A percentile compares a stretch with the other conserved stretches of the same genome.
Evolutionary conservation across 2,797 vertebrate genomes (phyloP).

Genomic region (Gymnoscopelus braueri): DNA sequence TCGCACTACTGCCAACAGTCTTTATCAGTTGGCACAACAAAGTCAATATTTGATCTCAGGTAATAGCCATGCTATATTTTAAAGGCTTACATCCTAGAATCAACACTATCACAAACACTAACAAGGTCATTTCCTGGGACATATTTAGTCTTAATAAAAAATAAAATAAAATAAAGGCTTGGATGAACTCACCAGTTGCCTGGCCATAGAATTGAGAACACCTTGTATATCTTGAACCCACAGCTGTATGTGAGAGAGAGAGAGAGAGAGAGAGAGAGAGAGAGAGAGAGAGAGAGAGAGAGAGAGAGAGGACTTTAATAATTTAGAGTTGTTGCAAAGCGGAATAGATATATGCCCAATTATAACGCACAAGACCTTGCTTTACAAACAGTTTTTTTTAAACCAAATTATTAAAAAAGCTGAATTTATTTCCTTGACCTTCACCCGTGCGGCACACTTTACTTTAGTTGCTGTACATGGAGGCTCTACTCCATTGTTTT

Average conservation of each 20-base stretch:
- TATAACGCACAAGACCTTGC: not conserved
- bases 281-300: not conserved
- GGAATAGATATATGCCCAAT: slow-evolving; percentile 5
- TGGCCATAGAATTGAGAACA: slow-evolving; percentile 57
- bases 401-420: too few relatives aligned
- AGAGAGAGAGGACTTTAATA: slow-evolving; percentile 47
- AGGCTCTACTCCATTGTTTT: too few relatives aligned
- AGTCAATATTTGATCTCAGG: slow-evolving; percentile 6
- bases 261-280: slow-evolving; percentile 20
- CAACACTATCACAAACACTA: slow-evolving; percentile 9
- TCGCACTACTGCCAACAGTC: not conserved
- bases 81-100: slow-evolving; percentile 6
- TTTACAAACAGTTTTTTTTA: not conserved
- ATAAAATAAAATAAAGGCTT: not conserved
- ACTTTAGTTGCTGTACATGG: too few relatives aligned
- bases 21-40: slow-evolving; percentile 2
- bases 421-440: not conserved
- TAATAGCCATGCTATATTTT: not conserved
- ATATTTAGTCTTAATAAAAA: not conserved
- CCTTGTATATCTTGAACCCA: slow-evolving; percentile 62
- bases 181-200: slow-evolving; percentile 57
- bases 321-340: slow-evolving; percentile 44
- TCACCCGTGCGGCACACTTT: too few relatives aligned
- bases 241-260: slow-evolving; percentile 40
- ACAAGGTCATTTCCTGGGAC: not conserved